Base-by-base conservation (phyloP, 2,888 invertebrate genomes). In the Camponotus fellah region DNA sequence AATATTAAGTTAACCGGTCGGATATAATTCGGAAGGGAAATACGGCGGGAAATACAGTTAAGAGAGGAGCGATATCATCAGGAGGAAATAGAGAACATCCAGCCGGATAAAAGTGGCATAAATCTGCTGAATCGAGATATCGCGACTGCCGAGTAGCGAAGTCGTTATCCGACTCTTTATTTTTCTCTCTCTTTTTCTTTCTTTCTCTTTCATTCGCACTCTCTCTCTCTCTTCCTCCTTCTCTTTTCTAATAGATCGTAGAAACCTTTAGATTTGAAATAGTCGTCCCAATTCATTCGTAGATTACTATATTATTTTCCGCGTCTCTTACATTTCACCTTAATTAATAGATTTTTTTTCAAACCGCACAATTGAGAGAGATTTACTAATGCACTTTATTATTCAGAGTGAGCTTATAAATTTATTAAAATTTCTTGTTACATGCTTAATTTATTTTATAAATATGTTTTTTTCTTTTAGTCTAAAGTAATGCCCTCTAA, bases 121-220 rank as follows among this genome's bases (percentile, higher is more conserved):
- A 79, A 79, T 79, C 79, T 79, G 37, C 60, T 71, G 60, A 46
- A 60, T 79, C 71, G 71, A 60, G 72, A 79, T 71, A 71, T 60
- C 79, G 72, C 17, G 71, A 79, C 43, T 71, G 71, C 43, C 46
- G 46, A 71, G 46, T 71, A 79, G 72, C 71, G 46, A 77, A 12
- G 32, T 79, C 46, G 46, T 79, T 79, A 79, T 71, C 46, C 60
- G 69, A 34, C 21, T 71, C 26, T 72, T 79, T 79, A 71, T 71
- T 79, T 49, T 17, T 49, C 49, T 49, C n/a, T 49, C n/a, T 49
- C 49, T n/a, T 8, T 49, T 2, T 49, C 1, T 49, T 1, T 49
- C 2, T 17, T 0, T 37, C 6, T n/a, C 49, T n/a, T 6, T n/a
- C 0, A 2, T n/a, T n/a, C 49, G 0, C 6, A 0, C 37, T n/a